These are phyloP conservation scores for Masticophis lateralis DNA, from an alignment of 2,797 vertebrate genomes.

Conservation along the genomic window DNA sequence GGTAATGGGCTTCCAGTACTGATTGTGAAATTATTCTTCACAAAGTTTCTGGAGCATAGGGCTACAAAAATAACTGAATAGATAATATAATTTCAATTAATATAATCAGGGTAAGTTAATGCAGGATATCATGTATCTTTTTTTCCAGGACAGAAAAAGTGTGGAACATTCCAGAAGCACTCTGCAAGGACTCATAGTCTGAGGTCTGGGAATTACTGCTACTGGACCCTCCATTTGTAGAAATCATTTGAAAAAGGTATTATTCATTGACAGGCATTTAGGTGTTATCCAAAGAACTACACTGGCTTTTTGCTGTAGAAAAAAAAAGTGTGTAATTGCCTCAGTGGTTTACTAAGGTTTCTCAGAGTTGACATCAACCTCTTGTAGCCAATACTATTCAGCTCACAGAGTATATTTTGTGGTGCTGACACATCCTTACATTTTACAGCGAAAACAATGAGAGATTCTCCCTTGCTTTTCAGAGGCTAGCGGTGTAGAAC, in stretches of 20 bases:
- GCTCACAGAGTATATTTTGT: not conserved
- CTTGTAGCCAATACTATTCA: not conserved
- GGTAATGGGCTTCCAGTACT: not conserved
- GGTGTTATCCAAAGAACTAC: not conserved
- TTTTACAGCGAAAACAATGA: not conserved
- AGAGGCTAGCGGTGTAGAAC: not conserved
- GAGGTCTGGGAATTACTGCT: not conserved
- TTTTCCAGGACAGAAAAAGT: not conserved
- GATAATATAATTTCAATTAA: not conserved
- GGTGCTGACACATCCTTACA: not conserved
- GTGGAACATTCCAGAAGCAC: not conserved
- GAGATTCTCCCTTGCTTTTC: not conserved
- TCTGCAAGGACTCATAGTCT: not conserved
- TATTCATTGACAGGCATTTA: not conserved
- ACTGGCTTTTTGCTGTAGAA: not conserved
- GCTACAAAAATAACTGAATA: not conserved
- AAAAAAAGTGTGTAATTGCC: not conserved
- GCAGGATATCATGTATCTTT: not conserved
- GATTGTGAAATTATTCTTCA: not conserved
- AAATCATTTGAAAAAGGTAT: not conserved
- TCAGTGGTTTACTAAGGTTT: not conserved
- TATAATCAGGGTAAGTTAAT: not conserved
- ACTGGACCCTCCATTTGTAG: not conserved
- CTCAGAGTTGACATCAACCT: not conserved
- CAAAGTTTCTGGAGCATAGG: not conserved